A percentile compares a stretch with the other conserved stretches of the same genome.
Conservation (phyloP, 2,113 vertebrate species). For the Melanostigma gelatinosum region DNA sequence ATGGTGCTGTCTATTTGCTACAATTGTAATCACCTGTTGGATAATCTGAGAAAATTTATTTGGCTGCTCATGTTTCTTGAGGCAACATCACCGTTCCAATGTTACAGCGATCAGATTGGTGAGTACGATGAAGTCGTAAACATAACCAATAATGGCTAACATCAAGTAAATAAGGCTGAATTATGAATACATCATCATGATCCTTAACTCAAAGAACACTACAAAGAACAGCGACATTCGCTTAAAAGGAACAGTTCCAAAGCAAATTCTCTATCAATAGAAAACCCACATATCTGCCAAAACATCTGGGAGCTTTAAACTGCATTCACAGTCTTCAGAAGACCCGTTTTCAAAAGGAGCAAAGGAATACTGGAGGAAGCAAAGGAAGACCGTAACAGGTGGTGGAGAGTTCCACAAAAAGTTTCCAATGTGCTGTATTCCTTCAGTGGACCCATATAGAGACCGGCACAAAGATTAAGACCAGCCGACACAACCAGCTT, state of each 20-base stretch:
- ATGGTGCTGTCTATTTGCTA: no score
- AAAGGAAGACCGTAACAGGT: not conserved
- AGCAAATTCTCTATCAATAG: not conserved
- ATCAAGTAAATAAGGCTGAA: not conserved
- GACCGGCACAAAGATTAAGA: slow-evolving; percentile 13
- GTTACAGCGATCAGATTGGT: not conserved
- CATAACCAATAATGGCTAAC: not conserved
- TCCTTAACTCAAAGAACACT: not conserved
- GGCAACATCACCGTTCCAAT: not conserved
- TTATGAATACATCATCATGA: not conserved
- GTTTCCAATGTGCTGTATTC: not conserved
- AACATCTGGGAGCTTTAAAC: not conserved
- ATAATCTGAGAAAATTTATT: not conserved
- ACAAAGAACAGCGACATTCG: not conserved
- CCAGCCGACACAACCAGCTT: not conserved
- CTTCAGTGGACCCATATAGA: not conserved
- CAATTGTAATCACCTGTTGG: no score
- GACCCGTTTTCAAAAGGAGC: not conserved
- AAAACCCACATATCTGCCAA: not conserved
- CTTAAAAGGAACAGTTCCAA: not conserved
- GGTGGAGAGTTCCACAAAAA: slow-evolving; percentile 10
- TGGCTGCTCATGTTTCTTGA: not conserved
- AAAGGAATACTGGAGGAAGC: not conserved
- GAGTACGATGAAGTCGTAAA: not conserved
- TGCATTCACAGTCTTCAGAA: not conserved